These are phyloP conservation scores for Chrysolina oricalcia DNA, from an alignment of 2,888 invertebrate species.

Conservation along the genomic window DNA sequence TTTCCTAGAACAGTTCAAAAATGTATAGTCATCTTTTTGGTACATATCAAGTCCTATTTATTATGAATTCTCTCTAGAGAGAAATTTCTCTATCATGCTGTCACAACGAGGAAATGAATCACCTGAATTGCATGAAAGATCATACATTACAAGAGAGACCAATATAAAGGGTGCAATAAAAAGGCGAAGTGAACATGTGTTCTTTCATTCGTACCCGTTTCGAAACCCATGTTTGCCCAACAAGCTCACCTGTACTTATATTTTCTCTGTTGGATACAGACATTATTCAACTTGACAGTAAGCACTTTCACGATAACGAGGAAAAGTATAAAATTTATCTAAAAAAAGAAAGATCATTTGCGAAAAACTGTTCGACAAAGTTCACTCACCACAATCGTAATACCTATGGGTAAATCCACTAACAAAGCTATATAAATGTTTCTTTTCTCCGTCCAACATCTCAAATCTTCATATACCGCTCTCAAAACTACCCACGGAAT, in stretches of 20 bases:
- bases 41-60: too few relatives aligned
- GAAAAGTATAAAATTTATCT: slow-evolving; percentile 79
- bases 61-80: too few relatives aligned
- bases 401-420: slow-evolving; percentile 75
- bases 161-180: too few relatives aligned
- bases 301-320: slow-evolving; percentile 76
- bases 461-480: slow-evolving; percentile 72
- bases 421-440: slow-evolving; percentile 73
- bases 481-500: slow-evolving; percentile 76
- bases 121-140: too few relatives aligned
- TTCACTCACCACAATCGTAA: slow-evolving; percentile 75
- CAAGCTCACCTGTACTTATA: slow-evolving; percentile 75
- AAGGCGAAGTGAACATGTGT: too few relatives aligned
- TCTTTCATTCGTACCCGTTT: not conserved
- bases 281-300: slow-evolving; percentile 75
- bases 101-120: too few relatives aligned
- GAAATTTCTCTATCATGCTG: too few relatives aligned
- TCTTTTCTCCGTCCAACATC: slow-evolving; percentile 77
- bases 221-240: not conserved
- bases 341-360: slow-evolving; percentile 57
- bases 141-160: too few relatives aligned
- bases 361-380: slow-evolving; percentile 9
- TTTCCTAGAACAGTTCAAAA: slow-evolving; percentile 70
- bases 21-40: too few relatives aligned
- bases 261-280: slow-evolving; percentile 75